A percentile compares a stretch with the other conserved stretches of the same genome.
phyloP scores from a whole-genome alignment of 2,797 vertebrate genomes.

The Dryobates pubescens region DNA sequence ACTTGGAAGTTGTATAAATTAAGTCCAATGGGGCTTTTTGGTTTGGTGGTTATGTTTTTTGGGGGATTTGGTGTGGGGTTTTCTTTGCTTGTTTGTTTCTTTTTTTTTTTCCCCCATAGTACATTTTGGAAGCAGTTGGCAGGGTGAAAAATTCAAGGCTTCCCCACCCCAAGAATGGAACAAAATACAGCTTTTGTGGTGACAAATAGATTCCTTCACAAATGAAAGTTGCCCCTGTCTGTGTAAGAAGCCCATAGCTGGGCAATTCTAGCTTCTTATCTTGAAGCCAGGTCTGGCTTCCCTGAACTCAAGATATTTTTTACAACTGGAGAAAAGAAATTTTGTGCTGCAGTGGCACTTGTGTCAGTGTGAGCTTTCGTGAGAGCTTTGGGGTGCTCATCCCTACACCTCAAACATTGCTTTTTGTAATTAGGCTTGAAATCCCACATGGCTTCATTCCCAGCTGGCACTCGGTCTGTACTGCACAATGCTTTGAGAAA shows the following conservation, averaged over 20 bases:
- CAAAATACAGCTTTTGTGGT: not conserved
- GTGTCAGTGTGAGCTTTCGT: not conserved
- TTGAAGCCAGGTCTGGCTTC: not conserved
- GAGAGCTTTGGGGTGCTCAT: not conserved
- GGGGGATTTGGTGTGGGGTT: too few relatives aligned
- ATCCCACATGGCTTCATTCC: not conserved
- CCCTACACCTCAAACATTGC: not conserved
- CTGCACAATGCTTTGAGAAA: not conserved
- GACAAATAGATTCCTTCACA: not conserved
- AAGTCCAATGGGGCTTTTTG: not conserved
- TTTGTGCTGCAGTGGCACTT: not conserved
- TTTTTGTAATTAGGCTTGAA: not conserved
- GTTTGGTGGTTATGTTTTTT: not conserved
- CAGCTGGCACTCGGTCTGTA: not conserved
- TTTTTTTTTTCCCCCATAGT: too few relatives aligned
- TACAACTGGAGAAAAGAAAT: not conserved
- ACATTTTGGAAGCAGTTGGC: not conserved
- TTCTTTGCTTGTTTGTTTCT: not conserved
- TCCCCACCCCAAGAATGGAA: not conserved
- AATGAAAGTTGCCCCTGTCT: not conserved
- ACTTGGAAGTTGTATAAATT: not conserved
- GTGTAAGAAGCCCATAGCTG: not conserved
- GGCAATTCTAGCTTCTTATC: not conserved
- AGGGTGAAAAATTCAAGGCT: not conserved
- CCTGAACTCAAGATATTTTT: not conserved